Evolutionary conservation across 2,888 invertebrate species (phyloP), one percentile per base, ranked within the genome.

Genomic region (Cephus nigrinus): DNA sequence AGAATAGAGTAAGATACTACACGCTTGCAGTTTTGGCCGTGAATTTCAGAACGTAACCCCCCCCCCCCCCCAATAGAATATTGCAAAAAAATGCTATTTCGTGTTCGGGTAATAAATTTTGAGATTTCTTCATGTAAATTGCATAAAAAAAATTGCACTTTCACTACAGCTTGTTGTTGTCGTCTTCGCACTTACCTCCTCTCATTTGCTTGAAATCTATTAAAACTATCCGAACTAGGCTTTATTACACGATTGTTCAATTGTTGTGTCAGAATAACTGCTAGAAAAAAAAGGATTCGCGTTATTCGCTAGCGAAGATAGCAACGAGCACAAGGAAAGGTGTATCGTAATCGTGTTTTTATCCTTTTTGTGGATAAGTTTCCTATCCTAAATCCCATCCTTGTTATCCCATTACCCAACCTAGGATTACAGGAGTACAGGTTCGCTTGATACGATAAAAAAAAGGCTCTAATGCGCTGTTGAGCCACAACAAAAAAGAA

Each of bases 321-420:
- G 55, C 35, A 69, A 34, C 71, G 69, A 81, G 79, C 40, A 36
- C 73, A 77, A 77, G 68, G 76, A 55, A 33, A 69, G 73, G 68
- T 33, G 71, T 71, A 31, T 73, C 72, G 78, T 23, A 55, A 55
- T 55, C 55, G 55, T 55, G 55, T 55, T 55, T 55, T 55, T 75
- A 75, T 79, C 68, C 76, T 77, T 76, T 76, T 80, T 82, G 75
- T 69, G 80, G 55, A 83, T 82, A 79, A 78, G 32, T 75, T 75
- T 30, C 40, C 23, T 9, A 55, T 55, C 55, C 55, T 2, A 23
- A 55, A 55, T 55, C 55, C 55, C 23, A 55, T 55, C 55, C 55
- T 23, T 5, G 55, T 55, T 55, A 55, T 55, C 55, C 55, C 55
- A 55, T 23, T 23, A 23, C 23, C 23, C 55, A 55, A 55, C 55